These are phyloP conservation scores for Prosopocoilus inquinatus DNA, from an alignment of 2,888 invertebrate species.

Conservation along the genomic window DNA sequence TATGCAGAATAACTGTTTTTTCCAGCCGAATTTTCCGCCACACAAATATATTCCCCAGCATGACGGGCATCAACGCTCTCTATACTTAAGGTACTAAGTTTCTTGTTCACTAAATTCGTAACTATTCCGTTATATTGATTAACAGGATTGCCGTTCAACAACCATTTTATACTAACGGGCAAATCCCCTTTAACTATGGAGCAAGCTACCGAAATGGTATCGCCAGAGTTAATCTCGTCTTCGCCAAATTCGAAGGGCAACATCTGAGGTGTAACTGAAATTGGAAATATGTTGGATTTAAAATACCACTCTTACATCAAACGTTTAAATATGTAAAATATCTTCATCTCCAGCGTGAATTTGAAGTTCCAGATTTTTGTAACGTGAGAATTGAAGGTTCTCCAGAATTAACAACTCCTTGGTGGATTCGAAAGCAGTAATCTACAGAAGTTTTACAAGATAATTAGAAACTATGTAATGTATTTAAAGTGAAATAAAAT, in stretches of 20 bases:
- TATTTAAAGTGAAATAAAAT: no score
- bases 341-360: no score
- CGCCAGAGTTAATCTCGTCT: slow-evolving; percentile 64
- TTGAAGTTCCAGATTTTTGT: no score
- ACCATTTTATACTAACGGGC: slow-evolving; percentile 67
- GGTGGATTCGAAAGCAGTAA: no score
- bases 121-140: slow-evolving; percentile 11
- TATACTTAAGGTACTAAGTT: slow-evolving; percentile 62
- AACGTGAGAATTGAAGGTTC: no score
- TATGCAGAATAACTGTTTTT: slow-evolving; percentile 49
- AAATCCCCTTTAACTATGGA: slow-evolving; percentile 68
- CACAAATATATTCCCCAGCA: slow-evolving; percentile 70
- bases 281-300: slow-evolving; percentile 39
- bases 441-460: no score
- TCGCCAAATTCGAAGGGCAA: slow-evolving; percentile 66
- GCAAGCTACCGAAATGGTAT: slow-evolving; percentile 65
- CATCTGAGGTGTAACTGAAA: slow-evolving; percentile 70
- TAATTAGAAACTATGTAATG: no score
- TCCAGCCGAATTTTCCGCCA: slow-evolving; percentile 67
- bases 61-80: slow-evolving; percentile 69
- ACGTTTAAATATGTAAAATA: no score
- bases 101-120: slow-evolving; percentile 14
- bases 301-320: no score
- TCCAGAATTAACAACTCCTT: no score
- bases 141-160: slow-evolving; percentile 54